Evolutionary conservation across 2,113 vertebrate species (phyloP).

Genomic region (Ovis aries): DNA sequence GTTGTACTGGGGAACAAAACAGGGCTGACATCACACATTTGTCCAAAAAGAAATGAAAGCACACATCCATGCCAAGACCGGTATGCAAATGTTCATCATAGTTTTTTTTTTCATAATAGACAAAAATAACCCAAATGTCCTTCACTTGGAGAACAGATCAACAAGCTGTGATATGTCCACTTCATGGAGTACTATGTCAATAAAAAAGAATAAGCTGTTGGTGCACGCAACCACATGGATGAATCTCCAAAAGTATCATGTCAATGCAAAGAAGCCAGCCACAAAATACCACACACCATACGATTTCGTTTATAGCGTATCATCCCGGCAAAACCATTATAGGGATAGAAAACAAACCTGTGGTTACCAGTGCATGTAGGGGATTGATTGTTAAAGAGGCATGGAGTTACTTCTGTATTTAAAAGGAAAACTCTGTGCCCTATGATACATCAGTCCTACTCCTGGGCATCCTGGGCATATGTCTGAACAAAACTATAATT

Average conservation of each 20-base stretch:
- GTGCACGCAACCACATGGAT: neutral
- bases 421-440: neutral
- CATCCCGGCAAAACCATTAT: neutral
- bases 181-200: neutral
- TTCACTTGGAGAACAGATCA: neutral
- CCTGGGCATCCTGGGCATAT: neutral
- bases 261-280: neutral
- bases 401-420: neutral
- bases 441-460: neutral
- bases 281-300: neutral
- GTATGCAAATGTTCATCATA: neutral
- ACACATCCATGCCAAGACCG: neutral
- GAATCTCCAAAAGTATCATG: neutral
- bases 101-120: neutral
- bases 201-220: neutral
- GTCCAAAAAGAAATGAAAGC: slow-evolving; percentile 8
- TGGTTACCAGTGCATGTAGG: neutral
- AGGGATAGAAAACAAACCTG: neutral
- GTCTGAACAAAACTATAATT: neutral
- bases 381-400: neutral
- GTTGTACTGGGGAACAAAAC: neutral
- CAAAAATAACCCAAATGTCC: neutral
- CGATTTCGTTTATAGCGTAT: neutral
- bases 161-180: neutral
- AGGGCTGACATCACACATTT: neutral